A percentile compares a stretch with the other conserved stretches of the same genome.
Conservation (phyloP, 2,888 invertebrate genomes). For the Amorpha juglandis region DNA sequence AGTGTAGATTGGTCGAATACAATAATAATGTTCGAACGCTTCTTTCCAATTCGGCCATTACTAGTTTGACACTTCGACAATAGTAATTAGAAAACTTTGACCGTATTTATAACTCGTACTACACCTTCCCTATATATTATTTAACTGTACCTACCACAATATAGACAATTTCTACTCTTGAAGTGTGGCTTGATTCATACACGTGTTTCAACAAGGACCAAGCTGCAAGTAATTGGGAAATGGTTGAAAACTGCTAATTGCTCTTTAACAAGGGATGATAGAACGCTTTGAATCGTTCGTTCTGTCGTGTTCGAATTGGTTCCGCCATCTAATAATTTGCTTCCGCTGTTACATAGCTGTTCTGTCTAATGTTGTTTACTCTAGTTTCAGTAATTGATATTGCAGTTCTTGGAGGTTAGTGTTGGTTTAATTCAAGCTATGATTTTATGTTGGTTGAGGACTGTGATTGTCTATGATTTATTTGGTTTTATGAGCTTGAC, state of each 20-base stretch:
- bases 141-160: no score
- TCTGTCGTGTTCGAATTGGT: background rate
- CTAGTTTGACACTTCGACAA: no score
- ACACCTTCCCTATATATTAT: no score
- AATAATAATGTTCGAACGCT: no score
- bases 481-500: no score
- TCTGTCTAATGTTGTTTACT: constrained; percentile 3
- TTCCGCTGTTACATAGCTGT: background rate
- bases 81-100: no score
- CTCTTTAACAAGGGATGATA: constrained; percentile 17
- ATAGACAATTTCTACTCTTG: no score
- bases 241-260: background rate
- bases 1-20: no score
- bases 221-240: background rate
- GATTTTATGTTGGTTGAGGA: background rate
- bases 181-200: no score
- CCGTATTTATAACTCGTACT: no score
- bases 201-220: background rate
- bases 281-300: constrained; percentile 8
- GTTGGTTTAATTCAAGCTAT: background rate
- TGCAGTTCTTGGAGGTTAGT: background rate
- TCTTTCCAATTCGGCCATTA: no score
- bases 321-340: constrained; percentile 14
- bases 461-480: no score
- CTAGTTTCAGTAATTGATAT: background rate